Evolutionary conservation across 2,888 invertebrate genomes (phyloP), one percentile per base, ranked within the genome.

Genomic region (Chesias legatella): DNA sequence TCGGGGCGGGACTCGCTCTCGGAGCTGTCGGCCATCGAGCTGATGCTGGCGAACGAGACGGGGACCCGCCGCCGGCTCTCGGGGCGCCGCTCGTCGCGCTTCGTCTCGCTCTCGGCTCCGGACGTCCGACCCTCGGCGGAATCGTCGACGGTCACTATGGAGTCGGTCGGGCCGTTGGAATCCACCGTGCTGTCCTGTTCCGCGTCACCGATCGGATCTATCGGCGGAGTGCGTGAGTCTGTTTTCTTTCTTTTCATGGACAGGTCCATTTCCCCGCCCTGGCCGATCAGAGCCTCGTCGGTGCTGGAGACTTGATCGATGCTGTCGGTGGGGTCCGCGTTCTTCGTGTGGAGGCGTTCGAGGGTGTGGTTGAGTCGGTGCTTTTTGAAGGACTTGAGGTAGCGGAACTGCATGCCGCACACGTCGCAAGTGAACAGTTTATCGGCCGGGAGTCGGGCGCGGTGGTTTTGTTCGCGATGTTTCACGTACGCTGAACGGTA

Each of bases 391-490:
- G 95, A 96, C 67, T 96, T 96, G 32, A 96, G 90, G 75, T 96
- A 96, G 53, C 95, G 90, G 54, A 96, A 96, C 73, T 96, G 96
- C 96, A 96, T 96, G 45, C 96, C 96, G 75, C 96, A 96, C 1
- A 96, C 95, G 68, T 96, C 96, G 70, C 96, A 96, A 10, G 95
- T 95, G 81, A 96, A 96, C 9, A 96, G 90, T 75, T 96, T 96
- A 75, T 96, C 96, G 13, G 96, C 96, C 1, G 96, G 96, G 28
- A 96, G 88, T 9, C 95, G 90, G 1, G 96, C 95, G 10, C 95
- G 92, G 69, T 96, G 96, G 71, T 96, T 96, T 72, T 96, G 96
- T 72, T 96, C 96, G 35, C 95, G 92, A 71, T 96, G 96, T 68
- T 88, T 88, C 31, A 88, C 86, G 52, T 88, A 88, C 22, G 96